Evolutionary conservation across 2,797 vertebrate genomes (phyloP).

Genomic region (Gorsachius magnificus): DNA sequence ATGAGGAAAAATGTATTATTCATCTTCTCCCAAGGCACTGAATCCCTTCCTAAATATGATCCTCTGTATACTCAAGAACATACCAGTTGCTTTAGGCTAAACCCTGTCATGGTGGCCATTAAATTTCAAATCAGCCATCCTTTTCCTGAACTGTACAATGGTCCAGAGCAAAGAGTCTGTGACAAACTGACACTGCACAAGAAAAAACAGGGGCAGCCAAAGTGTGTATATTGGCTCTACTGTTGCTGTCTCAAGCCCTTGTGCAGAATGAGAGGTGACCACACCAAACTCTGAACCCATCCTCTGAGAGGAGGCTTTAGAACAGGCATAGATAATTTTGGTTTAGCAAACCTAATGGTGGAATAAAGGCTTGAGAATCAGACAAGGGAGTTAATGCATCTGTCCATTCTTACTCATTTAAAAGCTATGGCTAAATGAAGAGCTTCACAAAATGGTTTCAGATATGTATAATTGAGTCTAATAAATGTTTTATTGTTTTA

Average conservation of each 20-base stretch:
- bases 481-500: constrained; percentile 27
- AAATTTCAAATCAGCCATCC: not conserved
- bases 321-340: not conserved
- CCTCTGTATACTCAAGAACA: not conserved
- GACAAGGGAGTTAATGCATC: not conserved
- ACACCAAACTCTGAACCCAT: not conserved
- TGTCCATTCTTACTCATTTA: not conserved
- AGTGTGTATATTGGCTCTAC: not conserved
- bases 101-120: not conserved
- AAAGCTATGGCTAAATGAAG: not conserved
- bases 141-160: not conserved
- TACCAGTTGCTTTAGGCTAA: not conserved
- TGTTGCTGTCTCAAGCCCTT: not conserved
- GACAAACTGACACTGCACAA: accelerated
- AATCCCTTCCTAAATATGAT: not conserved
- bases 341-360: not conserved
- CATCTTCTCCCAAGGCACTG: not conserved
- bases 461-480: constrained; percentile 1
- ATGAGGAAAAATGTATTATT: not conserved
- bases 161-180: not conserved
- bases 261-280: not conserved
- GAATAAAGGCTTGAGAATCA: not conserved
- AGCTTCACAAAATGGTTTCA: not conserved
- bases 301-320: not conserved
- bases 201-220: not conserved